A percentile compares a stretch with the other conserved stretches of the same genome.
phyloP scores from a whole-genome alignment of 2,113 vertebrate species.

The Campylorhamphus procurvoides region DNA sequence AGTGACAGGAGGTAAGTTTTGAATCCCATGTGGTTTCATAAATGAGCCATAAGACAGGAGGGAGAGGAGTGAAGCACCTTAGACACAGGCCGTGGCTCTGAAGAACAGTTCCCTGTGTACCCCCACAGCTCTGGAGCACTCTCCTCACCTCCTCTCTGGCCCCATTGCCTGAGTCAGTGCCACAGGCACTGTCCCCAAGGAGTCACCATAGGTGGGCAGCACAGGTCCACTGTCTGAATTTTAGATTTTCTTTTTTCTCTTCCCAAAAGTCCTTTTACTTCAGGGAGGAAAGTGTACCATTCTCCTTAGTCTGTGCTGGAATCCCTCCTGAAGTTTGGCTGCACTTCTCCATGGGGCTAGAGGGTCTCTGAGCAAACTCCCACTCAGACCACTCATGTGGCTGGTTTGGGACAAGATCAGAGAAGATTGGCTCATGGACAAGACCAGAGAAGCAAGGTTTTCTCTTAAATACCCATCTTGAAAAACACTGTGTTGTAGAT shows the following conservation, averaged over 20 bases:
- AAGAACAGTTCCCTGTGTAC: neutral
- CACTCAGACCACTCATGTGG: neutral
- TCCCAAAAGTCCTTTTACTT: neutral
- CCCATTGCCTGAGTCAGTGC: accelerated
- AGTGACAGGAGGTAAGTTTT: neutral
- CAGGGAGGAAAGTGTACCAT: neutral
- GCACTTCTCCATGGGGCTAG: accelerated
- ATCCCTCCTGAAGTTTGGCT: neutral
- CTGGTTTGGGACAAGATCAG: neutral
- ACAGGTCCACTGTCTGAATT: neutral
- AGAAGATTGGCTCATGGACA: accelerated
- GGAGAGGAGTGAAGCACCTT: neutral
- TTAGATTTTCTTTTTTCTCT: neutral
- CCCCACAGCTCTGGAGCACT: neutral
- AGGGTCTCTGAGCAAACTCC: neutral
- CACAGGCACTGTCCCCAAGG: accelerated
- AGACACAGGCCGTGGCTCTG: accelerated
- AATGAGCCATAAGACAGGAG: neutral
- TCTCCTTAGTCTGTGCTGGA: neutral
- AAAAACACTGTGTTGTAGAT: neutral
- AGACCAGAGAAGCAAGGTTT: neutral
- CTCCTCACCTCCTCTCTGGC: neutral
- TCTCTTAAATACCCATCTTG: neutral
- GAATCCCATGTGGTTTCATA: neutral
- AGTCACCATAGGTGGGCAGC: neutral